Evolutionary conservation across 2,113 vertebrate genomes (phyloP).

Genomic region (Okapia johnstoni): DNA sequence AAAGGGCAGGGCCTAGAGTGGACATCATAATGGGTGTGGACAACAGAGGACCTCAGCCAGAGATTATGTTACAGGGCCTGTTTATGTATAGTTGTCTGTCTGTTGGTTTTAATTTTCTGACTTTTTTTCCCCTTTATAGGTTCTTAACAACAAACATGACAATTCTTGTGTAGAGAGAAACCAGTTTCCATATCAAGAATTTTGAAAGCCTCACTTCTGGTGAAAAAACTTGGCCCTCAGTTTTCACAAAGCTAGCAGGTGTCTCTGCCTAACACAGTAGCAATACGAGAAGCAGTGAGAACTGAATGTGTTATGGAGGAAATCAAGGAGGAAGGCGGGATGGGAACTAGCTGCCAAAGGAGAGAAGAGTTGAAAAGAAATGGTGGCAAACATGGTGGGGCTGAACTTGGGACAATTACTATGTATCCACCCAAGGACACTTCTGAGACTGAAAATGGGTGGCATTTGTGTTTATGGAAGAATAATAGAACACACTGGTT

Average conservation of each 20-base stretch:
- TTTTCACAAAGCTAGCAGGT: not conserved
- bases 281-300: not conserved
- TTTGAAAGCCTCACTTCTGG: not conserved
- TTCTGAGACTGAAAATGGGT: not conserved
- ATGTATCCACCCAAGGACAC: not conserved
- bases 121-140: not conserved
- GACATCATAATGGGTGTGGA: rapidly evolving
- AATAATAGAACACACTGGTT: not conserved
- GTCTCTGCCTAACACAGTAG: not conserved
- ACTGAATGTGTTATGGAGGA: not conserved
- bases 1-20: rapidly evolving
- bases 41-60: not conserved
- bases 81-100: not conserved
- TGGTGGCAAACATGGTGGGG: too few species aligned
- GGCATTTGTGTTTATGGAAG: not conserved
- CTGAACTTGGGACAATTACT: not conserved
- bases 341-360: not conserved
- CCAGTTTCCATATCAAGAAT: not conserved
- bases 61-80: not conserved
- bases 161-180: not conserved
- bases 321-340: not conserved
- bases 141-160: not conserved
- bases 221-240: not conserved
- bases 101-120: not conserved
- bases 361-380: not conserved